phyloP scores from a whole-genome alignment of 2,113 vertebrate species.

The Cyphomyrus plagiostoma region DNA sequence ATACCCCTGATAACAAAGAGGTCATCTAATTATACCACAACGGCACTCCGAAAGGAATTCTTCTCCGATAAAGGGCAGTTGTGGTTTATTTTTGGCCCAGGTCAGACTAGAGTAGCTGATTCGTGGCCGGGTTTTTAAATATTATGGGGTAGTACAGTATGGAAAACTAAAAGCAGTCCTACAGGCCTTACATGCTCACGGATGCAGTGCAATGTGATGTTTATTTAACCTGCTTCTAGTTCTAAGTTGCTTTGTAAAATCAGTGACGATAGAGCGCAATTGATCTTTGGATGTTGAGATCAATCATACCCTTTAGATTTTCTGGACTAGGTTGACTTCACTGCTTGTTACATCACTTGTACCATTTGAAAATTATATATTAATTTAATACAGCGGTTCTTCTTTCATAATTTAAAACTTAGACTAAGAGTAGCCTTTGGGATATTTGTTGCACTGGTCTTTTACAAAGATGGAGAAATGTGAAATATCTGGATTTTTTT shows the following conservation, averaged over 20 bases:
- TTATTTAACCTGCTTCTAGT: background rate
- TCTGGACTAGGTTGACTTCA: background rate
- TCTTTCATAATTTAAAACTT: background rate
- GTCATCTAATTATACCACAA: slow-evolving; percentile 36
- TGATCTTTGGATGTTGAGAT: background rate
- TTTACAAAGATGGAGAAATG: background rate
- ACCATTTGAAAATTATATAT: background rate
- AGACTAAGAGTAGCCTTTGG: background rate
- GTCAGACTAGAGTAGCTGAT: background rate
- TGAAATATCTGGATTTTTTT: background rate
- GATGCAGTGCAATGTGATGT: background rate
- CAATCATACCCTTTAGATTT: background rate
- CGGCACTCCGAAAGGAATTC: slow-evolving; percentile 9
- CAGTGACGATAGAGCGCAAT: background rate
- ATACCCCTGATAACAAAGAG: slow-evolving; percentile 34
- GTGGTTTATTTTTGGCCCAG: slow-evolving; percentile 24
- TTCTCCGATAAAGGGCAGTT: slow-evolving; percentile 28
- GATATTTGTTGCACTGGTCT: background rate
- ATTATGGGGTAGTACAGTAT: background rate
- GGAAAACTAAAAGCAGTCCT: background rate
- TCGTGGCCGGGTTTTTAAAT: background rate
- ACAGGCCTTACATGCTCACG: background rate
- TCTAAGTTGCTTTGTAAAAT: background rate
- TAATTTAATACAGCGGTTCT: background rate
- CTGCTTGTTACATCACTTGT: background rate